These are phyloP conservation scores for Drosophila seclusa DNA, from an alignment of 2,888 invertebrate species.

Conservation along the genomic window DNA sequence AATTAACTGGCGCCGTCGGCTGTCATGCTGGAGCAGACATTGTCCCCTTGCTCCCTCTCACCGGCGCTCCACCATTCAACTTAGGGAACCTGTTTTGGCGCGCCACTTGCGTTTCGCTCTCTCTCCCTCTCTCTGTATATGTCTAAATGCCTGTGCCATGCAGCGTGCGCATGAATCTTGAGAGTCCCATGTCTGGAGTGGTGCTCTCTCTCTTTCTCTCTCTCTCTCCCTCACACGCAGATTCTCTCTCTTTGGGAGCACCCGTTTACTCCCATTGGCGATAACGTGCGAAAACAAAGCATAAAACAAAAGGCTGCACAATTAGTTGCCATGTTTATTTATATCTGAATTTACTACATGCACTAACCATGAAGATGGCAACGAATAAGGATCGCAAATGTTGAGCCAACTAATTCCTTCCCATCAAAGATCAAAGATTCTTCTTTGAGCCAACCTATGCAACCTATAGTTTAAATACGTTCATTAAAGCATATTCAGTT, in stretches of 20 bases:
- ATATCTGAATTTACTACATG: constrained; percentile 34
- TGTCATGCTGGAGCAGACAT: constrained; percentile 72
- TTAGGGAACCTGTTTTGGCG: constrained; percentile 76
- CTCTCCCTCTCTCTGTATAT: neutral
- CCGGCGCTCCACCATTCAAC: constrained; percentile 39
- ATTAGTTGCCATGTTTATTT: constrained; percentile 50
- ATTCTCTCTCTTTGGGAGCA: constrained; percentile 25
- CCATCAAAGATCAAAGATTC: no score
- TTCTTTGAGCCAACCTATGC: neutral
- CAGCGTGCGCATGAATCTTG: constrained; percentile 59
- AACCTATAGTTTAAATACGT: neutral
- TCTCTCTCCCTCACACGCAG: neutral
- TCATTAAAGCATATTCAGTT: neutral
- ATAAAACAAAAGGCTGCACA: constrained; percentile 49
- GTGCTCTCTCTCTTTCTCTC: constrained; percentile 18
- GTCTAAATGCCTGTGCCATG: constrained; percentile 23
- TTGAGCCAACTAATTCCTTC: neutral
- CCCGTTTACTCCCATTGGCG: constrained; percentile 36
- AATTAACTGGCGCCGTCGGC: constrained; percentile 79
- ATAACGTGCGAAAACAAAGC: constrained; percentile 60
- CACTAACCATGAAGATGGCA: constrained; percentile 10
- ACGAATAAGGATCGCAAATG: constrained; percentile 1
- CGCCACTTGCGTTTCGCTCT: constrained; percentile 53
- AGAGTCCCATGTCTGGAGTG: constrained; percentile 31
- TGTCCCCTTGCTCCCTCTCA: constrained; percentile 23